Conservation (phyloP, 1,140 invertebrate genomes). For the Sipha flava region DNA sequence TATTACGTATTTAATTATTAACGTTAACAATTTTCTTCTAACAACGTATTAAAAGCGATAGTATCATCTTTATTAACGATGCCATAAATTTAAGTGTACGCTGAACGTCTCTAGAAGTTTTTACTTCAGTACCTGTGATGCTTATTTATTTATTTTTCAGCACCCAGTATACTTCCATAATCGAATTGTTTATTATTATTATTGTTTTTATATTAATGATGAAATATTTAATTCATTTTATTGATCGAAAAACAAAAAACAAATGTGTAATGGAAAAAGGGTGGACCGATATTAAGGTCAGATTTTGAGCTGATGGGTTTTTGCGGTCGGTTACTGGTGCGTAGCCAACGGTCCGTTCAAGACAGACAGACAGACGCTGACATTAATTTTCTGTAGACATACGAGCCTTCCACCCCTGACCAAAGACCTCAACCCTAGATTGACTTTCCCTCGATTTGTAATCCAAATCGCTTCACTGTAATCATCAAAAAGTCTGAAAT, state of each 20-base stretch:
- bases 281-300: not conserved
- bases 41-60: not conserved
- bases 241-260: not conserved
- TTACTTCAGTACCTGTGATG: too few species aligned
- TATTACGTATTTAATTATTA: not conserved
- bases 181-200: not conserved
- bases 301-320: not conserved
- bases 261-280: not conserved
- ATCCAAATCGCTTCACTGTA: not conserved
- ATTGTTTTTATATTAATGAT: not conserved
- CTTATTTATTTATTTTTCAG: not conserved
- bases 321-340: constrained; percentile 7
- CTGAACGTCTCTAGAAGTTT: not conserved
- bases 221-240: not conserved
- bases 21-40: not conserved
- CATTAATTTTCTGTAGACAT: constrained; percentile 18
- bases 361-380: constrained; percentile 6
- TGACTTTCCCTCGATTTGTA: not conserved
- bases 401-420: not conserved
- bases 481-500: not conserved
- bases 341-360: not conserved
- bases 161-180: too few species aligned
- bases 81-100: not conserved
- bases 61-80: constrained; percentile 1
- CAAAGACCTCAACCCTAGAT: not conserved